phyloP scores from a whole-genome alignment of 2,113 vertebrate genomes.

The Monarcha castaneiventris region DNA sequence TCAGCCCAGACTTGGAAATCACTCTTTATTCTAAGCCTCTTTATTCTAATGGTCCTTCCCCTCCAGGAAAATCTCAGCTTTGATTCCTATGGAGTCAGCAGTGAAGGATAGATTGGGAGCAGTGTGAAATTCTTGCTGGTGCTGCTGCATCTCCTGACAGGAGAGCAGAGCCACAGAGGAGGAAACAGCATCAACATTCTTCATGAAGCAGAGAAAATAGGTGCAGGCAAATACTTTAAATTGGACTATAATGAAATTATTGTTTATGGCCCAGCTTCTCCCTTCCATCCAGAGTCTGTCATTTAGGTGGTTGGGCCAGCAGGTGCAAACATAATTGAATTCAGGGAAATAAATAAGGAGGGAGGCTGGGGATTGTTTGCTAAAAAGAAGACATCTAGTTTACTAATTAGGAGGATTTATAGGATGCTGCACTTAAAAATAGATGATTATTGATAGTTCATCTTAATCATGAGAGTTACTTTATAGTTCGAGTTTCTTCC shows the following conservation, averaged over 20 bases:
- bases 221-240: conserved; percentile 37
- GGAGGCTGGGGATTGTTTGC: conserved; percentile 51
- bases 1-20: neutral
- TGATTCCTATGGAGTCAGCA: neutral
- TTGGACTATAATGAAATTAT: conserved; percentile 48
- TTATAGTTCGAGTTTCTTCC: neutral
- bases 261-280: conserved; percentile 49
- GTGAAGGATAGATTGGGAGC: neutral
- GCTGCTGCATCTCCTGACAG: neutral
- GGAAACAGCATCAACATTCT: neutral
- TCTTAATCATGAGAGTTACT: neutral
- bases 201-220: conserved; percentile 11
- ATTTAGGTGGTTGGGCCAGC: conserved; percentile 60
- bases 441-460: conserved; percentile 46
- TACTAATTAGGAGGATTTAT: conserved; percentile 62
- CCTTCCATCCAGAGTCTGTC: conserved; percentile 58
- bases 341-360: conserved; percentile 50
- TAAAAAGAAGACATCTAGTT: conserved; percentile 45
- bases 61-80: neutral
- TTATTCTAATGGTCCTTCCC: neutral
- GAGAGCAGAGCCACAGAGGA: neutral
- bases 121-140: neutral
- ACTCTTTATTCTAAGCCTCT: neutral
- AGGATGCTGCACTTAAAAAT: conserved; percentile 41
- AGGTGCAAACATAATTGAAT: conserved; percentile 62